Evolutionary conservation across 2,113 vertebrate genomes (phyloP).

Genomic region (Phylloscopus trochilus): DNA sequence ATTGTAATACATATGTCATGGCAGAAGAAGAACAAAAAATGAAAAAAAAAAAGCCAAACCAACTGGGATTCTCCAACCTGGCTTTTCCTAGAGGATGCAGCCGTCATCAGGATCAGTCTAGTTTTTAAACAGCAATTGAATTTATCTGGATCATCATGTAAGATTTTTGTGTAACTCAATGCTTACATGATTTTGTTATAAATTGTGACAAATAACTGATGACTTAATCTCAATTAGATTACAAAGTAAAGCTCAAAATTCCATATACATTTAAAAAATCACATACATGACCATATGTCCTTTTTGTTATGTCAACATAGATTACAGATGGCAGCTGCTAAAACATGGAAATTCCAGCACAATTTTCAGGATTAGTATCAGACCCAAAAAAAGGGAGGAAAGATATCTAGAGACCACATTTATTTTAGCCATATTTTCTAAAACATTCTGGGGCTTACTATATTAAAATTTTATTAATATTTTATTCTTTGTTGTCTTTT

Average conservation of each 20-base stretch:
- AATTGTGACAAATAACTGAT: background rate
- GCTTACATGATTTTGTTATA: background rate
- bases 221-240: background rate
- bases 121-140: background rate
- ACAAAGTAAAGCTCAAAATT: background rate
- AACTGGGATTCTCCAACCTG: background rate
- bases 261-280: background rate
- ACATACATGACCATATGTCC: background rate
- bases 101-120: background rate
- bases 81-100: background rate
- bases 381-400: background rate
- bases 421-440: background rate
- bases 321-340: background rate
- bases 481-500: background rate
- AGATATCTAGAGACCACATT: background rate
- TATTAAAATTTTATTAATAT: background rate
- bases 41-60: accelerated
- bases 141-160: background rate
- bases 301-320: background rate
- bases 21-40: background rate
- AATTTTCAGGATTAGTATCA: background rate
- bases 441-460: background rate
- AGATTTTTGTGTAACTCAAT: background rate
- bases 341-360: background rate
- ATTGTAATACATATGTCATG: background rate